Evolutionary conservation across 23 tunicate genomes (phyloP).

Genomic region (Clavelina lepadiformis): DNA sequence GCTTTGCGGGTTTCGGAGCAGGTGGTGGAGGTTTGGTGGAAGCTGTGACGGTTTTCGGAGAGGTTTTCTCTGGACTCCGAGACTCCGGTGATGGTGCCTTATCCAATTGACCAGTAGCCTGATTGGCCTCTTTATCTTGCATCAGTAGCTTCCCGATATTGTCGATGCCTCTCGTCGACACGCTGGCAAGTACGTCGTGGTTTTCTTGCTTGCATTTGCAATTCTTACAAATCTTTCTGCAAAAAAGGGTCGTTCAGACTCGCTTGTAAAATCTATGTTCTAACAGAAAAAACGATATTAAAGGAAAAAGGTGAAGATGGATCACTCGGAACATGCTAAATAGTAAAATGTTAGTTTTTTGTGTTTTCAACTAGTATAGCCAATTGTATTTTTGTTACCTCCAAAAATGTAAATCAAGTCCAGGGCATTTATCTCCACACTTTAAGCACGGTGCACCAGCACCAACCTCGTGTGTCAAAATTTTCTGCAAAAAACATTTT

Average conservation of each 20-base stretch:
- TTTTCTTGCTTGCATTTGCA: conserved; percentile 95
- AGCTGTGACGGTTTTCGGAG: conserved; percentile 2
- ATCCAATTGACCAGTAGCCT: background rate
- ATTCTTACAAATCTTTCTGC: conserved; percentile 84
- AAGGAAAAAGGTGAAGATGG: no score
- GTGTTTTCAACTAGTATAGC: no score
- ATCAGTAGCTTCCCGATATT: conserved; percentile 83
- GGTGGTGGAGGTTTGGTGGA: conserved; percentile 22
- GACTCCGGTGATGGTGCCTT: conserved; percentile 5
- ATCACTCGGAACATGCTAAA: no score
- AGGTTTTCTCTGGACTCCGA: conserved; percentile 3
- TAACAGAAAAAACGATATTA: no score
- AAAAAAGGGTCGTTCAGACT: no score
- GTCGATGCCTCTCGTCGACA: conserved; percentile 74
- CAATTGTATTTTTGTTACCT: conserved; percentile 65
- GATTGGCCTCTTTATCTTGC: conserved; percentile 53
- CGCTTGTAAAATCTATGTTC: background rate
- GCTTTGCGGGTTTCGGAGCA: conserved; percentile 34
- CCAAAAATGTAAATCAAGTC: conserved; percentile 91
- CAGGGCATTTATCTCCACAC: conserved; percentile 89
- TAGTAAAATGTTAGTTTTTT: no score
- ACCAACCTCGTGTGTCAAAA: conserved; percentile 82
- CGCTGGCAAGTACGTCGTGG: conserved; percentile 64
- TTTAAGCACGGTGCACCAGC: conserved; percentile 91
- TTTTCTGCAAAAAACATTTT: conserved; percentile 47